Base-by-base conservation (phyloP, 2,888 invertebrate genomes). In the Clunio marinus region DNA sequence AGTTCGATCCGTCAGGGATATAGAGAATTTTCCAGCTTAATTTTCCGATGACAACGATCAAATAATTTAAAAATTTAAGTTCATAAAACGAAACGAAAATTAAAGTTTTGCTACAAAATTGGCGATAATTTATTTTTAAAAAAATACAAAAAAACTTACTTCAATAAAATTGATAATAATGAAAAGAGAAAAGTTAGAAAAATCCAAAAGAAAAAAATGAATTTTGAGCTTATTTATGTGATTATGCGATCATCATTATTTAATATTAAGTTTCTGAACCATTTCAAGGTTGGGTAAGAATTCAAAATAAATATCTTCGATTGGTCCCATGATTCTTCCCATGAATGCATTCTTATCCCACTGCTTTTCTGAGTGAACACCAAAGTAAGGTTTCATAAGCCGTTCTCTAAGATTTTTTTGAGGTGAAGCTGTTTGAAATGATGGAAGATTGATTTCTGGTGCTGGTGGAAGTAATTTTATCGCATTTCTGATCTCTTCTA, bases 81-180 rank as follows among this genome's bases (percentile, higher is more conserved):
- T 51, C 27, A 60, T n/a, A n/a, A n/a, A n/a, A n/a, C 46, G 15
- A 28, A 45, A 10, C 7, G 10, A 46, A 46, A 17, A 20, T n/a
- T 10, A 25, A n/a, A 28, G 25, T 27, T 68, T 41, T 58, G 57
- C 58, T 68, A 58, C 66, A 66, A 55, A 66, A 66, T 55, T 55
- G 22, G 51, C 10, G 17, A 15, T 66, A 65, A 66, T 46, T 32
- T 55, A 32, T 32, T 46, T n/a, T 46, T 55, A 55, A 20, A 66
- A 66, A 66, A 51, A 17, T 32, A 55, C 41, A 55, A 66, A 66
- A n/a, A 66, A 55, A 7, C 32, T 24, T n/a, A n/a, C n/a, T 57
- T 27, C 7, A 24, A 15, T 22, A 25, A 57, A 57, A n/a, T 57
- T 7, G 20, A 7, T 32, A 4, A 32, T 7, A 4, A 32, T 7